These are phyloP conservation scores for Poeciliopsis occidentalis DNA, from an alignment of 2,113 vertebrate species.

Conservation along the genomic window DNA sequence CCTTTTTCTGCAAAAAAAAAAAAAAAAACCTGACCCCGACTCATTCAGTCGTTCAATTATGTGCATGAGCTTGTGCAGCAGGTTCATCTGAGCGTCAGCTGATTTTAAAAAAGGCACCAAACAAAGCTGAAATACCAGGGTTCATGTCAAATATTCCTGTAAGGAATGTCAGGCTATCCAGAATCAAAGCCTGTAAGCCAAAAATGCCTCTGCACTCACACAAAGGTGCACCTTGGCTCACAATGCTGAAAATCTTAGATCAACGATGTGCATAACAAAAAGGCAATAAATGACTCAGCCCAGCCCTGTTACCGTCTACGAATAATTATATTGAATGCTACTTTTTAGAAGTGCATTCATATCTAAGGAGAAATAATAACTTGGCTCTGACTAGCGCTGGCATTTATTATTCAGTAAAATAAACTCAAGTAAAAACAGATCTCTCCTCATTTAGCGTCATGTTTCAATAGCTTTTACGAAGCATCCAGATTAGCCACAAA, in stretches of 20 bases:
- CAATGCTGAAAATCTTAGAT: slow-evolving; percentile 6
- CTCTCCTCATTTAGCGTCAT: neutral
- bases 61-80: slow-evolving; percentile 3
- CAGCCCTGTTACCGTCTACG: too few relatives aligned
- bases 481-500: neutral
- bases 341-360: too few relatives aligned
- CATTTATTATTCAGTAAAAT: too few relatives aligned
- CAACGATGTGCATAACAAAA: slow-evolving; percentile 17
- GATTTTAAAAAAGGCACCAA: slow-evolving; percentile 4
- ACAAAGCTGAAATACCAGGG: slow-evolving; percentile 27
- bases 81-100: slow-evolving; percentile 1
- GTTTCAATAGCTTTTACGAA: neutral
- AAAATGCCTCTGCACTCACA: slow-evolving; percentile 41
- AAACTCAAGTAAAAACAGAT: neutral
- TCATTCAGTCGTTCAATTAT: slow-evolving; percentile 31
- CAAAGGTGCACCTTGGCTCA: slow-evolving; percentile 48
- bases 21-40: slow-evolving; percentile 3
- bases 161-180: slow-evolving; percentile 34
- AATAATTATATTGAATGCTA: too few relatives aligned
- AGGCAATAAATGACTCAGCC: slow-evolving; percentile 5
- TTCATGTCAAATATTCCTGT: slow-evolving; percentile 29
- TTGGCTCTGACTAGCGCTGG: too few relatives aligned
- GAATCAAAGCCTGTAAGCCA: slow-evolving; percentile 39
- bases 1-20: slow-evolving; percentile 36
- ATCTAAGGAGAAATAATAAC: too few relatives aligned